A percentile compares a stretch with the other conserved stretches of the same genome.
These are phyloP conservation scores for Steinernema hermaphroditum DNA, from an alignment of 2,888 invertebrate genomes.

Conservation along the genomic window DNA sequence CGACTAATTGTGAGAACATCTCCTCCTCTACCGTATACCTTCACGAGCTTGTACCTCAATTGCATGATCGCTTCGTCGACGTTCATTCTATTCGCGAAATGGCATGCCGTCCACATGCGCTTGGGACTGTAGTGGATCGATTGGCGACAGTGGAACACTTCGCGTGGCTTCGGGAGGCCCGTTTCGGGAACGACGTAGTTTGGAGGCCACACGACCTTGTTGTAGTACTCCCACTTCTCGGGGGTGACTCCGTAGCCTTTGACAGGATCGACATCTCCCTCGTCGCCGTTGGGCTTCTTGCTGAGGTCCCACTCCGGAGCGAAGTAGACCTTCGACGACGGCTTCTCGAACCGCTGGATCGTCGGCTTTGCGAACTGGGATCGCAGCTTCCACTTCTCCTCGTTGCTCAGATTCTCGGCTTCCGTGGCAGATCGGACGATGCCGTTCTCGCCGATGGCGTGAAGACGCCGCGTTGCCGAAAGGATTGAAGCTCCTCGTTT, in stretches of 20 bases:
- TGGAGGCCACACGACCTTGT: constrained; percentile 65
- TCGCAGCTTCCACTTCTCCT: constrained; percentile 37
- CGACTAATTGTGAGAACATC: background rate
- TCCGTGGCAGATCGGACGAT: background rate
- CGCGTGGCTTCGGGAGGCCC: constrained; percentile 59
- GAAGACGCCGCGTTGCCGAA: background rate
- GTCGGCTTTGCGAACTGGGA: constrained; percentile 38
- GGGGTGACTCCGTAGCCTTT: constrained; percentile 62
- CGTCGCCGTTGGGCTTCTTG: constrained; percentile 51
- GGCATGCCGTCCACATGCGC: constrained; percentile 61
- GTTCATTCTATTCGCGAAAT: constrained; percentile 57
- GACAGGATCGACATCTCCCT: constrained; percentile 52
- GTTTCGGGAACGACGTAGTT: constrained; percentile 64
- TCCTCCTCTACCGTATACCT: constrained; percentile 39
- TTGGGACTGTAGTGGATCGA: constrained; percentile 59
- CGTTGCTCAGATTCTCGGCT: constrained; percentile 17
- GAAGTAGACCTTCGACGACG: constrained; percentile 51
- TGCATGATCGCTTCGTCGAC: constrained; percentile 61
- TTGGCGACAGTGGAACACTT: constrained; percentile 53
- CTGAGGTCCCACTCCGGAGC: constrained; percentile 64
- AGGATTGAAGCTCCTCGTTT: constrained; percentile 3
- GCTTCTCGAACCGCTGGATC: constrained; percentile 47
- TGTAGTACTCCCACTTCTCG: constrained; percentile 66
- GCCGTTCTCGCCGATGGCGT: background rate
- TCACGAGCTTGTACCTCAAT: constrained; percentile 51